Evolutionary conservation across 1,140 invertebrate species (phyloP).

Genomic region (Hypsibius dujardini): DNA sequence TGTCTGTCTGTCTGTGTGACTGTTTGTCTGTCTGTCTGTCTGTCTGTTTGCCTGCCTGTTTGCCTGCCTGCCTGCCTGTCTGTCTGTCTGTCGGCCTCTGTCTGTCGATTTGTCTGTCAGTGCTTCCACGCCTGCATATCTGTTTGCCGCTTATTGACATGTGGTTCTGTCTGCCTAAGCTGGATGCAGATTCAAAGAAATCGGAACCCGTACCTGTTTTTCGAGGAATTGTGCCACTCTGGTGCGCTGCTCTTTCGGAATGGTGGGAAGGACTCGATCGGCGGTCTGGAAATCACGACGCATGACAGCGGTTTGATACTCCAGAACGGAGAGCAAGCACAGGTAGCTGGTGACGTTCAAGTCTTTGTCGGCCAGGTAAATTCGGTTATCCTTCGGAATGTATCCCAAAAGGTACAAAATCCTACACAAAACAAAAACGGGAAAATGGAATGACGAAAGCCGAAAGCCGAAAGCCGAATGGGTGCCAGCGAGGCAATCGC

Average conservation of each 20-base stretch:
- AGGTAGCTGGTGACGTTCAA: slow-evolving; percentile 75
- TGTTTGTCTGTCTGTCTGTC: too few species aligned
- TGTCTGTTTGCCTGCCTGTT: too few species aligned
- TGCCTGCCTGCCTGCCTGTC: too few species aligned
- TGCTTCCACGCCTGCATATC: too few species aligned
- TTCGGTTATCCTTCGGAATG: slow-evolving; percentile 82
- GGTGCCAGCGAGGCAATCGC: slow-evolving; percentile 4
- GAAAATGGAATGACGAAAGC: too few species aligned
- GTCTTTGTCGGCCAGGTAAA: slow-evolving; percentile 95
- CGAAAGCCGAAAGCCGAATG: not conserved
- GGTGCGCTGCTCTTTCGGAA: slow-evolving; percentile 85
- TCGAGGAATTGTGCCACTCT: slow-evolving; percentile 94
- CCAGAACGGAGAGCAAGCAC: slow-evolving; percentile 70
- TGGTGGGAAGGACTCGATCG: slow-evolving; percentile 76
- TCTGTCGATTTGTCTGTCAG: too few species aligned
- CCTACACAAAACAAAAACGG: slow-evolving; percentile 30
- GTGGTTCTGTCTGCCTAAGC: too few species aligned
- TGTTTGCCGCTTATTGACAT: too few species aligned
- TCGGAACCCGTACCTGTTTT: slow-evolving; percentile 53
- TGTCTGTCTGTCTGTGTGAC: too few species aligned
- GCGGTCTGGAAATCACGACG: slow-evolving; percentile 87
- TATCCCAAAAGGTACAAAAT: slow-evolving; percentile 81
- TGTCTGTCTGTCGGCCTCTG: too few species aligned
- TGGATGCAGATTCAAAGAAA: slow-evolving; percentile 14
- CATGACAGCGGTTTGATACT: slow-evolving; percentile 99